Evolutionary conservation across 2,797 vertebrate genomes (phyloP), one percentile per base, ranked within the genome.

Genomic region (Siniperca obscura): DNA sequence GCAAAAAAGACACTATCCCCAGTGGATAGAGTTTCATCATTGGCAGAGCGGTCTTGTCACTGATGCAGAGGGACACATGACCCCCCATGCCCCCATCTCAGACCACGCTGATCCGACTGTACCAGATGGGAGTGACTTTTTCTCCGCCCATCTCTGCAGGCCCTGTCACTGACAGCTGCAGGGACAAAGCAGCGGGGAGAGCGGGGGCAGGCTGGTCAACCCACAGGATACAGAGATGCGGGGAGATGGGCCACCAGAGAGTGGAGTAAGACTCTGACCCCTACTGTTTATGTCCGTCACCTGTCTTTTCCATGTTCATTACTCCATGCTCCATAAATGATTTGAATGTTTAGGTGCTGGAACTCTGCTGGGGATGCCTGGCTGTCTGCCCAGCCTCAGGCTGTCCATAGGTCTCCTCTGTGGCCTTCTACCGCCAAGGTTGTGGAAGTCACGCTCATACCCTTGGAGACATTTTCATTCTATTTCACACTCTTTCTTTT

Each of bases 81-180:
- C 90, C 87, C 90, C 78, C 84, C 66, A 46, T 78, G 68, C 88
- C 74, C 90, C 66, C 83, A 72, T 83, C 87, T 90, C 86, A 85
- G 88, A 90, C 91, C 86, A 80, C 19, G 61, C 83, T 95, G 95
- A 95, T 94, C 90, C 25, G 81, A 85, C 87, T 95, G 93, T 86
- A 95, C 93, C 94, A 95, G 94, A 96, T 95, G 93, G 90, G 92
- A 95, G 85, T 95, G 95, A 96, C 95, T 94, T 82, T 67, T 67
- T 83, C 83, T 21, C 86, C 85, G 10, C 77, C 86, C 85, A 66
- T 82, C 88, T 87, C 91, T 85, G 61, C 86, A 76, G 93, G 93
- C 87, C 86, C 86, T 88, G 91, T 94, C 94, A 93, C 89, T 78
- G 57, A 76, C 81, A 78, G 92, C 94, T 91, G 81, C 81, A 59